Conservation (phyloP, 2,797 vertebrate genomes). For the Argya squamiceps region DNA sequence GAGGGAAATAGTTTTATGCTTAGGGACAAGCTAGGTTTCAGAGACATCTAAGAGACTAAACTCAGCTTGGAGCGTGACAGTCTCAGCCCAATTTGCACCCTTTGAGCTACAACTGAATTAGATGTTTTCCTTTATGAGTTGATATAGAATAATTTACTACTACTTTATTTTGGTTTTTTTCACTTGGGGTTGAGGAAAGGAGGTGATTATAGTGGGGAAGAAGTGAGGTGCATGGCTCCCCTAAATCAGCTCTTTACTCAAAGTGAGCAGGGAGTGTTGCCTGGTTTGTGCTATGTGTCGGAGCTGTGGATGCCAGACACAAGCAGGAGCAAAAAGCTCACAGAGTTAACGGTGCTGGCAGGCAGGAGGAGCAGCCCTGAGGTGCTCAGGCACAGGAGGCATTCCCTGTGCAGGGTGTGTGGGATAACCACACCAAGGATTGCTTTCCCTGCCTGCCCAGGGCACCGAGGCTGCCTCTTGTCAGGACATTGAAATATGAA, state of each 20-base stretch:
- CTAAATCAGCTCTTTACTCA: not conserved
- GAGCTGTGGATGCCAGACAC: not conserved
- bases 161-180: fast-evolving
- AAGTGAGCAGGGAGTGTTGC: not conserved
- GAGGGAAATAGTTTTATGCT: not conserved
- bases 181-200: fast-evolving
- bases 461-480: not conserved
- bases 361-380: not conserved
- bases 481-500: not conserved
- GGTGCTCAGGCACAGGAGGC: not conserved
- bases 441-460: not conserved
- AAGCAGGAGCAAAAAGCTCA: not conserved
- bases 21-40: not conserved
- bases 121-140: not conserved
- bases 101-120: not conserved
- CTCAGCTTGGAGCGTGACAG: not conserved
- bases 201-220: not conserved
- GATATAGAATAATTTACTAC: not conserved
- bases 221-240: fast-evolving
- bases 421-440: fast-evolving
- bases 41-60: not conserved
- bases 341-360: not conserved
- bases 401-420: not conserved
- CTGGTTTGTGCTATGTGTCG: not conserved
- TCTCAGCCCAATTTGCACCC: not conserved